Evolutionary conservation across 2,888 invertebrate species (phyloP).

Genomic region (Cheilosia scutellata): DNA sequence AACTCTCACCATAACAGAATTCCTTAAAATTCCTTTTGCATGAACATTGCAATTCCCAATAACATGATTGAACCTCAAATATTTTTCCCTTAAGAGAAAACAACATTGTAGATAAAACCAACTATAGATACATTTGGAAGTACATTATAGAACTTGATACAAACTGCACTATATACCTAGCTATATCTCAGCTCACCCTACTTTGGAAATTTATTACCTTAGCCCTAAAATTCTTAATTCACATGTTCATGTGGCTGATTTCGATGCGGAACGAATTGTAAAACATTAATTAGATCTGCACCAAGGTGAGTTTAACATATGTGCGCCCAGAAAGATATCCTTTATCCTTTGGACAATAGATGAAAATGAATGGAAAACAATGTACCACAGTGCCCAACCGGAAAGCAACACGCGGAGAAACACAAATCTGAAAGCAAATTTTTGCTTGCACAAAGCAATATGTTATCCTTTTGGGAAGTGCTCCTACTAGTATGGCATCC

Average conservation of each 20-base stretch:
- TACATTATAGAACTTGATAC: too few relatives aligned
- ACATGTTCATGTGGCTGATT: slow-evolving; percentile 50
- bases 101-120: background rate
- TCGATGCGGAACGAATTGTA: slow-evolving; percentile 58
- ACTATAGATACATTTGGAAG: background rate
- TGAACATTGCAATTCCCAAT: background rate
- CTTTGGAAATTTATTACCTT: slow-evolving; percentile 42
- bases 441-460: slow-evolving; percentile 60
- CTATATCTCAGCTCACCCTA: background rate
- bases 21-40: too few relatives aligned
- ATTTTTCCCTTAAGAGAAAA: background rate
- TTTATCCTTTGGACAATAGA: slow-evolving; percentile 37
- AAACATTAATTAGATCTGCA: slow-evolving; percentile 65
- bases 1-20: too few relatives aligned
- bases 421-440: slow-evolving; percentile 68
- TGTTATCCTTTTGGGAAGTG: slow-evolving; percentile 54
- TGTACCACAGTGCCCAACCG: slow-evolving; percentile 59
- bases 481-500: slow-evolving; percentile 45
- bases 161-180: too few relatives aligned
- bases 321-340: slow-evolving; percentile 13
- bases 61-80: background rate
- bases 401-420: slow-evolving; percentile 67
- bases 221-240: slow-evolving; percentile 35
- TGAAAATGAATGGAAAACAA: slow-evolving; percentile 62
- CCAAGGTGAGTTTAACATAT: slow-evolving; percentile 46